Evolutionary conservation across 2,888 invertebrate genomes (phyloP).

Genomic region (Drosophila melanosoma): DNA sequence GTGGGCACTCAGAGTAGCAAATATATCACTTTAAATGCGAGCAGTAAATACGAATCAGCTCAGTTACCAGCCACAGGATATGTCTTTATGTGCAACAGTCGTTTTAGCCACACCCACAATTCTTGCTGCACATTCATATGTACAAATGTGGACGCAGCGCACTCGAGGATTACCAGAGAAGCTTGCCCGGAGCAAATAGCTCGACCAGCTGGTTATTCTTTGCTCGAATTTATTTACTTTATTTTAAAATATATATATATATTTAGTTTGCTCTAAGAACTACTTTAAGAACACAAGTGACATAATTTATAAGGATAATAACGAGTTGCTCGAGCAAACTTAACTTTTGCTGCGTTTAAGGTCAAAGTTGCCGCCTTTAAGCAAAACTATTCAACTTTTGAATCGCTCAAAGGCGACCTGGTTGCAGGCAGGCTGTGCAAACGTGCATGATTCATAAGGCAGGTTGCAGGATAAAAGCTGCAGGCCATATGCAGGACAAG

Average conservation of each 20-base stretch:
- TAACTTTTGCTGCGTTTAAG: slow-evolving; percentile 32
- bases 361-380: slow-evolving; percentile 28
- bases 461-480: neutral
- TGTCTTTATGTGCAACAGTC: slow-evolving; percentile 4
- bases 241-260: neutral
- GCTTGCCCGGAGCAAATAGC: slow-evolving; percentile 23
- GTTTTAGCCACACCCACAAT: slow-evolving; percentile 12
- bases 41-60: slow-evolving; percentile 46
- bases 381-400: slow-evolving; percentile 9
- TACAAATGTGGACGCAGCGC: slow-evolving; percentile 23
- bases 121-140: slow-evolving; percentile 13
- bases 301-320: slow-evolving; percentile 52
- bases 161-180: slow-evolving; percentile 50
- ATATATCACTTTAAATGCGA: slow-evolving; percentile 63
- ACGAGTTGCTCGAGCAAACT: slow-evolving; percentile 23
- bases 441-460: neutral
- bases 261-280: neutral
- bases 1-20: slow-evolving; percentile 37
- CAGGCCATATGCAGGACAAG: slow-evolving; percentile 13
- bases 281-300: slow-evolving; percentile 42
- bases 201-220: slow-evolving; percentile 16
- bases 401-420: slow-evolving; percentile 12
- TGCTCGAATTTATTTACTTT: slow-evolving; percentile 60
- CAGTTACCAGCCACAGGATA: slow-evolving; percentile 23
- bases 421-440: neutral